Base-by-base conservation (phyloP, 2,888 invertebrate genomes). In the Nemurella pictetii region DNA sequence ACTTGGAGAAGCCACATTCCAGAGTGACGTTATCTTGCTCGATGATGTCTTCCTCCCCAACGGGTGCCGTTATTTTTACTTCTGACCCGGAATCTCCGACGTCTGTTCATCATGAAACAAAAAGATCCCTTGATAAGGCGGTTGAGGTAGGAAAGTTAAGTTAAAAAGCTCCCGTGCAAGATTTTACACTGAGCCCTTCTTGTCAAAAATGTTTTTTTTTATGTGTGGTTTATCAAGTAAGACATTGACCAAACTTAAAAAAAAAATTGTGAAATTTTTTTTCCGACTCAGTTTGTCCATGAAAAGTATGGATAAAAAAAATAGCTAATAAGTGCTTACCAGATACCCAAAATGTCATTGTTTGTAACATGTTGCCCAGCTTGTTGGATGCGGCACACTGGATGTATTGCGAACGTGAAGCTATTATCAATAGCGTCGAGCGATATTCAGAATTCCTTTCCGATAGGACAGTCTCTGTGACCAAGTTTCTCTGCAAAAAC, bases 1-100 rank as follows among this genome's bases (percentile, higher is more conserved):
- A 91, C 26, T 91, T 90, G 0, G 93, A 91, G 0, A 93, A 93
- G 0, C 92, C 93, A 88, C 95, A 95, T 4, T 90, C 91, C 5
- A 94, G 87, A 25, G 89, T 89, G 0, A 94, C 88, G 84, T 91
- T 88, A 86, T 95, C 94, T 0, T 92, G 75, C 1, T n/a, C 28
- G 75, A 75, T 9, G 9, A 75, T 75, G 26, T 27, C 75, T 28
- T 75, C 93, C 35, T 91, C 90, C 0, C 93, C 92, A 0, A 92
- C 87, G 75, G 86, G 73, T 32, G 2, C 85, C 81, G 3, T 87
- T 86, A 12, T 85, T 26, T 74, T 78, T 26, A 83, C 25, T 36
- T 82, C 36, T 0, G 82, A 72, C 36, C 72, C 82, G 2, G 75
- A 25, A 2, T 75, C 27, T 20, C 75, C 26, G 7, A 75, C 26